Base-by-base conservation (phyloP, 2,797 vertebrate species). In the Falco novaeseelandiae region DNA sequence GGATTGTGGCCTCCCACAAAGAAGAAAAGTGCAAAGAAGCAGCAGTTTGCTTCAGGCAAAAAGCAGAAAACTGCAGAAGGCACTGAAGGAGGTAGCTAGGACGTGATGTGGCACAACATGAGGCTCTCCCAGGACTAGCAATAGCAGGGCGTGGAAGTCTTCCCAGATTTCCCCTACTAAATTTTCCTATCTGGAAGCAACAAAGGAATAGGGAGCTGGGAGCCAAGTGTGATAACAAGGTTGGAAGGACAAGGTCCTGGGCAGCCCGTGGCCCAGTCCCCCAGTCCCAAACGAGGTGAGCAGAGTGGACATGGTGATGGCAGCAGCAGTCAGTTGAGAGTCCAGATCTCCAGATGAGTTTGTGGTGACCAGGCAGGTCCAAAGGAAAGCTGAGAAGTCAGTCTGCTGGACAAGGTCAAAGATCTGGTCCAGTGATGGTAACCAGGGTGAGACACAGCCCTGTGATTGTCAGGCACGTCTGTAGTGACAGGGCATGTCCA, bases 51-150 rank as follows among this genome's bases (percentile, higher is more conserved):
- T 61, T 46, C 40, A 79, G 36, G 19, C 34, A 54, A 42, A 78
- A 57, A 46, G 59, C 13, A 81, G 46, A 85, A 88, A 74, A 88
- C 12, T 16, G 30, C n/a, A 71, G 18, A 90, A 30, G n/a, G 3
- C n/a, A 6, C 40, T 51, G 66, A 22, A 48, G 42, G 46, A 38
- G 9, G 30, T 26, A 48, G 46, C 26, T 25, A 38, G 18, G 51
- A 70, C 0, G 2, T 26, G 55, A 26, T 12, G 22, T 69, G 48
- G 23, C 34, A 59, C 29, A 67, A 52, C 15, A 67, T 0, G 0
- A 69, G 48, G 42, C 38, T 59, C 49, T 70, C 26, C 49, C 57
- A 83, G 34, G 57, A 83, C 22, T 36, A 70, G 63, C 63, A 62
- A 42, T 14, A 48, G 14, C 1, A 1, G 9, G 54, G 23, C 49